Percentiles rank a stretch among this genome's conserved stretches.
These are phyloP conservation scores for Polydrusus cervinus DNA, from an alignment of 2,888 invertebrate species.

Conservation along the genomic window DNA sequence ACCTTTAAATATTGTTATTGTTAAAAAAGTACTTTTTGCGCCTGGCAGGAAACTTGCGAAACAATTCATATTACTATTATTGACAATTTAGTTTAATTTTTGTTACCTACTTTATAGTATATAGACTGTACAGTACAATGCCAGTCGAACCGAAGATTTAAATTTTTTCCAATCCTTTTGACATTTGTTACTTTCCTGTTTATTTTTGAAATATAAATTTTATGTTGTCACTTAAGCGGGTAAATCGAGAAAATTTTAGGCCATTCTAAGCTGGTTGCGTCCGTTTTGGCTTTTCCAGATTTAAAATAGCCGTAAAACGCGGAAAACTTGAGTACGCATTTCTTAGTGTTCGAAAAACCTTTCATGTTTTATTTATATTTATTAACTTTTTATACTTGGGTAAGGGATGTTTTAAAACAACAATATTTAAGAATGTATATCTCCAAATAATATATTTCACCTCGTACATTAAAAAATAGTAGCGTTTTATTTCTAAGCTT, in stretches of 20 bases:
- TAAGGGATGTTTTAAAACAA: background rate
- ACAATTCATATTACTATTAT: too few species aligned
- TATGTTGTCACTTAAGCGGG: background rate
- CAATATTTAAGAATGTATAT: too few species aligned
- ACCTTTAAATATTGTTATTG: too few species aligned
- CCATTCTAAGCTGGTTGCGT: background rate
- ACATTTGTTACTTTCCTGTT: background rate
- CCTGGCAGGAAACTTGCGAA: too few species aligned
- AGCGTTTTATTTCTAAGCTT: too few species aligned
- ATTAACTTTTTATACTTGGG: background rate
- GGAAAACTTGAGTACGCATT: background rate
- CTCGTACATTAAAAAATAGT: too few species aligned
- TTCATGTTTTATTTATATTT: background rate
- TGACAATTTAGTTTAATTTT: too few species aligned
- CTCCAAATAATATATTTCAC: too few species aligned
- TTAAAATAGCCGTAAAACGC: background rate
- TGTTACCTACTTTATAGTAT: background rate
- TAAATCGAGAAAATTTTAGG: background rate
- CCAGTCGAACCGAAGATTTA: background rate
- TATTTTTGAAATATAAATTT: background rate
- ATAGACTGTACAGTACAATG: background rate
- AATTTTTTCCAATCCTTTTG: background rate
- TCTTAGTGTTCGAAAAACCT: background rate
- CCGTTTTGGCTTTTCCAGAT: background rate
- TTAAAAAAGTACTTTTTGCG: too few species aligned